Base-by-base conservation (phyloP, 2,888 invertebrate genomes). In the Theretra japonica region DNA sequence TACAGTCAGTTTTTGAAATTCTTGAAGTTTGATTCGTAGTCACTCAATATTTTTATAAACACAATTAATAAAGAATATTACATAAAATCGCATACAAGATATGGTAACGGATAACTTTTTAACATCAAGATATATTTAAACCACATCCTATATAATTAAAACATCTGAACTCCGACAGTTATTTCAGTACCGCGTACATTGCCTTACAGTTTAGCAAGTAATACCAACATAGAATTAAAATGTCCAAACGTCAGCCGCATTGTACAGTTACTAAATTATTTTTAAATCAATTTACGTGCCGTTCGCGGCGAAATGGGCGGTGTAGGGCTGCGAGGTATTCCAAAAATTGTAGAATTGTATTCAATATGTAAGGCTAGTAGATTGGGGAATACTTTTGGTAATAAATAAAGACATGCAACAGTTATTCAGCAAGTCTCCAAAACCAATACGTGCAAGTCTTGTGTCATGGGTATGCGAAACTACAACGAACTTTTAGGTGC, bases 191-290 rank as follows among this genome's bases (percentile, higher is more conserved):
- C 53, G 53, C 53, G n/a, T 53, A 53, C 53, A 53, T 53, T 53
- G 53, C 53, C 19, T 53, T 53, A 53, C n/a, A 53, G 53, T 53
- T 17, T 53, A 62, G 41, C 41, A 15, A 15, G 65, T 23, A 65
- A 48, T 65, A 21, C 23, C 65, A 65, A 65, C 65, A 48, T 65
- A 23, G 41, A 65, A 65, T 65, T 65, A 65, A 65, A 65, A 48
- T 48, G 65, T 65, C 65, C 65, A 65, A 23, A 21, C 41, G 65
- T 65, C 65, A 65, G 41, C 65, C 65, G 19, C 28, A 15, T 33
- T 41, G 62, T 65, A 65, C 65, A 23, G 65, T 65, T 48, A 65
- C 23, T 41, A 48, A 65, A 65, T 65, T 65, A 65, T 65, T 65
- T 65, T 41, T 62, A 41, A 41, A 62, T 41, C 21, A 65, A 62